Evolutionary conservation across 2,113 vertebrate species (phyloP).

Genomic region (Nannobrachium achirus): DNA sequence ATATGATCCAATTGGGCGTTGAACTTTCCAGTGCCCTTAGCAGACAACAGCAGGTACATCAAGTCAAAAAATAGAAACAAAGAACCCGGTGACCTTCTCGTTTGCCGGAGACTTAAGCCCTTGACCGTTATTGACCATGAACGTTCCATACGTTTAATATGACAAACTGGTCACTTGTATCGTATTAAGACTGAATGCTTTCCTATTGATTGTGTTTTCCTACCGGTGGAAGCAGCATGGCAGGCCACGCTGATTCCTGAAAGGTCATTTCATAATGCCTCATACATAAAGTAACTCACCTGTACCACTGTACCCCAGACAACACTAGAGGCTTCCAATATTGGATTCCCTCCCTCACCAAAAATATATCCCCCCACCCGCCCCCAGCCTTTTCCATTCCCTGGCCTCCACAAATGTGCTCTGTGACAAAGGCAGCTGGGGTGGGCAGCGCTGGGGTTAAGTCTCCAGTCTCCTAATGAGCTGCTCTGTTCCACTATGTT

Average conservation of each 20-base stretch:
- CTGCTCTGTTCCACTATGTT: constrained; percentile 85
- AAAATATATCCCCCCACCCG: constrained; percentile 29
- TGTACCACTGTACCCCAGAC: constrained; percentile 40
- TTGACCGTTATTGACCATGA: constrained; percentile 8
- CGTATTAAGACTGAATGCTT: constrained; percentile 60
- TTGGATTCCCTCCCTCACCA: constrained; percentile 45
- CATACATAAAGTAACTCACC: constrained; percentile 60
- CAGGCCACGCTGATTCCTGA: constrained; percentile 47
- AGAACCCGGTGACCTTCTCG: background rate
- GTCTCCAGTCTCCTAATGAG: constrained; percentile 77
- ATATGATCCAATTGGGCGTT: background rate
- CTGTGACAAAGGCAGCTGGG: constrained; percentile 69
- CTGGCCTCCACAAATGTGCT: constrained; percentile 50
- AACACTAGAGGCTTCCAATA: constrained; percentile 19
- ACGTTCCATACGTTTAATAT: constrained; percentile 23
- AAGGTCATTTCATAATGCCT: constrained; percentile 33
- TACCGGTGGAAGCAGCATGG: constrained; percentile 36
- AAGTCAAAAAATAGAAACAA: background rate
- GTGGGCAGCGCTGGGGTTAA: constrained; percentile 80
- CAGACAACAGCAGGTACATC: background rate
- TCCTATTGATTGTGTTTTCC: constrained; percentile 45
- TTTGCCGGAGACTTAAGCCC: constrained; percentile 14
- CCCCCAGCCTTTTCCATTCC: constrained; percentile 34
- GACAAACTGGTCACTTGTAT: constrained; percentile 44
- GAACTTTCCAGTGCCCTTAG: background rate